Evolutionary conservation across 2,888 invertebrate species (phyloP), one percentile per base, ranked within the genome.

Genomic region (Microplitis deprimator): DNA sequence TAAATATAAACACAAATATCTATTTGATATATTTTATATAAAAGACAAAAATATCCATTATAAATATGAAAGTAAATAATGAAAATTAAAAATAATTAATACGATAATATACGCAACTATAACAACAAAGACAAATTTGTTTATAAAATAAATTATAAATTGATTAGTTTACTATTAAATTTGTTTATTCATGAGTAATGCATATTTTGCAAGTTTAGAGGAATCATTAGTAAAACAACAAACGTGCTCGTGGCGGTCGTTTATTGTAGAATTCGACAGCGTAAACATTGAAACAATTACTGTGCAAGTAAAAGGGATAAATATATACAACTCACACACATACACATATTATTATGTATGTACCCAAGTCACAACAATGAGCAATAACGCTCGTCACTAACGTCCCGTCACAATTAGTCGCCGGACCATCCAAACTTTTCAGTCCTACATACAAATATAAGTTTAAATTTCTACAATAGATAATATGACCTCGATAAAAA

Each of bases 191-290:
- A 74, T 70, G 73, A 41, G 64, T 71, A 74, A 77, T 77, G 71
- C 74, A 77, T 75, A 77, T 65, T 68, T 59, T 61, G 68, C 64
- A 68, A 74, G 71, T 77, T 50, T 70, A 20, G 72, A 71, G 61
- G 29, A 65, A 77, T 77, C 67, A 67, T 77, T 77, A 77, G 74
- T 41, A n/a, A 67, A 77, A 74, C 70, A 65, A 74, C 77, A 77
- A 77, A 77, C 71, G 70, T 40, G 74, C 70, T 67, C 61, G 74
- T 74, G 70, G 74, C 70, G 73, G 67, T 70, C 70, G 70, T 77
- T 77, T 77, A 77, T 77, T 70, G 77, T 74, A 70, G 65, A 71
- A 74, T 77, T 77, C 70, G 61, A 65, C 70, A 70, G 70, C 16
- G 70, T 69, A 77, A 77, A 77, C 74, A 77, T 70, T 77, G 41